Evolutionary conservation across 1,140 invertebrate genomes (phyloP).

Genomic region (Lithobius niger): DNA sequence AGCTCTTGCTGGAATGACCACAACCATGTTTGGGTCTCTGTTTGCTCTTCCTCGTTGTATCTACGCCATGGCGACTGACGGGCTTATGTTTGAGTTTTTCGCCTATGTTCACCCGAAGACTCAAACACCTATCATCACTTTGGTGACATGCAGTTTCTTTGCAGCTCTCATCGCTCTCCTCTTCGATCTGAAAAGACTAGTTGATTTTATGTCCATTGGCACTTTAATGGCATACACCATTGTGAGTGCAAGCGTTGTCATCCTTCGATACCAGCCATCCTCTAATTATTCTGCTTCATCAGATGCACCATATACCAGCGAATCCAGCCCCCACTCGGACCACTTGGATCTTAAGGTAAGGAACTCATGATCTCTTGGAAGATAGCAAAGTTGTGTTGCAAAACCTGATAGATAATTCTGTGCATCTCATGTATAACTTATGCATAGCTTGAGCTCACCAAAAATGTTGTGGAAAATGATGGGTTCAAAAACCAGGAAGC

Average conservation of each 20-base stretch:
- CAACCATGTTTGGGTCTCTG: constrained; percentile 63
- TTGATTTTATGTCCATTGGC: constrained; percentile 90
- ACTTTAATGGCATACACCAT: constrained; percentile 81
- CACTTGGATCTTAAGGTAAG: no score
- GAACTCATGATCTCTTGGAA: not conserved
- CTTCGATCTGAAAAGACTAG: constrained; percentile 77
- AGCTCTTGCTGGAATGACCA: constrained; percentile 77
- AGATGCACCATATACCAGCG: not conserved
- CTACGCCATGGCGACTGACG: constrained; percentile 80
- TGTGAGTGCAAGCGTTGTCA: constrained; percentile 74
- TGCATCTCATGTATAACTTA: not conserved
- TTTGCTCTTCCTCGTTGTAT: constrained; percentile 69
- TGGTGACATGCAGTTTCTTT: constrained; percentile 59
- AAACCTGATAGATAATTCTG: not conserved
- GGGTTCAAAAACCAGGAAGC: no score
- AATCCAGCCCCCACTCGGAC: no score
- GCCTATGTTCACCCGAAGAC: constrained; percentile 56
- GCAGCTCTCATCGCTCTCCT: constrained; percentile 66
- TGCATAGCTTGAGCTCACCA: not conserved
- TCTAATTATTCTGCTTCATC: not conserved
- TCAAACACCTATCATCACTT: constrained; percentile 66
- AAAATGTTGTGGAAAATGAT: not conserved
- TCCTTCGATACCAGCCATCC: constrained; percentile 60
- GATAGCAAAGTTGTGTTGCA: not conserved
- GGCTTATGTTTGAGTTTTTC: constrained; percentile 61